Conservation (phyloP, 2,797 vertebrate species). For the Orientallactaga sibirica region DNA sequence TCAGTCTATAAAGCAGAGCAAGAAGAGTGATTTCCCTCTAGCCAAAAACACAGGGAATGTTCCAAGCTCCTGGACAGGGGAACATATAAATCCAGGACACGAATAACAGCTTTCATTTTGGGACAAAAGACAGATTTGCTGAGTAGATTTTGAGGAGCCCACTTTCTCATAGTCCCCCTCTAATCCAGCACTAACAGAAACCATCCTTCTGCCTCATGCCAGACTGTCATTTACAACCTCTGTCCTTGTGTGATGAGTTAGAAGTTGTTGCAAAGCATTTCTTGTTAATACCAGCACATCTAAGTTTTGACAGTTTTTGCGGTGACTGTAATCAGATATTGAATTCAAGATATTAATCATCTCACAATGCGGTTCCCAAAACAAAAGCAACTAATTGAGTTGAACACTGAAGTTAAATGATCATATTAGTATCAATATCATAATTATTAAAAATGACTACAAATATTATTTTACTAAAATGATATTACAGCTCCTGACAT, state of each 20-base stretch:
- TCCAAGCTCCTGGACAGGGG: neutral
- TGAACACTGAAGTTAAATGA: slow-evolving; percentile 28
- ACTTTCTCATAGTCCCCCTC: neutral
- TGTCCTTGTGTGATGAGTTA: neutral
- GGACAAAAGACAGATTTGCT: neutral
- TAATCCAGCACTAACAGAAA: slow-evolving; percentile 27
- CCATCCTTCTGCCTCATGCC: neutral
- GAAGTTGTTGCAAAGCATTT: slow-evolving; percentile 8
- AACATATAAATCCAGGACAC: neutral
- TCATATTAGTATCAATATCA: neutral
- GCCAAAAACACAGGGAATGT: neutral
- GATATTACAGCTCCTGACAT: neutral
- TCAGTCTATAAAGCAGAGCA: neutral
- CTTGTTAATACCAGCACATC: slow-evolving; percentile 7
- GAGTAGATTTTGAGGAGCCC: neutral
- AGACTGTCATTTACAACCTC: slow-evolving; percentile 2
- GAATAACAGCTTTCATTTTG: neutral
- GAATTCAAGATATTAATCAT: neutral
- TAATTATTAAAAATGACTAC: neutral
- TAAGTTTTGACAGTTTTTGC: slow-evolving; percentile 29
- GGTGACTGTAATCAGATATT: slow-evolving; percentile 10
- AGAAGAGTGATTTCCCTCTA: neutral
- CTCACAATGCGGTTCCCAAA: neutral
- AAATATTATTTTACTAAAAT: slow-evolving; percentile 51
- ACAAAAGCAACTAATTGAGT: slow-evolving; percentile 15